Evolutionary conservation across 2,113 vertebrate species (phyloP).

Genomic region (Panurus biarmicus): DNA sequence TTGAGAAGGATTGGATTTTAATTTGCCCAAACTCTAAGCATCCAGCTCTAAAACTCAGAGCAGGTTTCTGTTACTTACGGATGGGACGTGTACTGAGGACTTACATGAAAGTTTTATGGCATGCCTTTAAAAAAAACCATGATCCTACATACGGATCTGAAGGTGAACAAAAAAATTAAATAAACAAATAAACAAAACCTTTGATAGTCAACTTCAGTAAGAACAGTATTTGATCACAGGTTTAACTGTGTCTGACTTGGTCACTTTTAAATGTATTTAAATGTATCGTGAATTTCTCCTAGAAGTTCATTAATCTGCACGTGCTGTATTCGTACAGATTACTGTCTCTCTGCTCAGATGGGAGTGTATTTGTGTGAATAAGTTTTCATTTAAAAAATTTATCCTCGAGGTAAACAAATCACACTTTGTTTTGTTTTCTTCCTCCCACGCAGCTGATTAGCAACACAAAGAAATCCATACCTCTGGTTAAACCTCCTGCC

Average conservation of each 20-base stretch:
- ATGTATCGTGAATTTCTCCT: neutral
- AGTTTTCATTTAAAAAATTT: neutral
- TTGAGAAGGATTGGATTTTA: neutral
- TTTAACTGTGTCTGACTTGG: neutral
- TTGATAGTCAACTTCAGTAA: neutral
- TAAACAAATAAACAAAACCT: neutral
- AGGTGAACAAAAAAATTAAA: neutral
- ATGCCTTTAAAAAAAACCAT: neutral
- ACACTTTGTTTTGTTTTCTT: neutral
- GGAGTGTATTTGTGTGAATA: neutral
- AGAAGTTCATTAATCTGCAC: neutral
- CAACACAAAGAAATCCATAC: conserved; percentile 61
- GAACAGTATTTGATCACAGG: neutral
- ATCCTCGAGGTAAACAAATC: neutral
- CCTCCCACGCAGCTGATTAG: conserved; percentile 50
- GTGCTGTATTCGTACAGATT: neutral
- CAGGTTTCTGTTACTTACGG: neutral
- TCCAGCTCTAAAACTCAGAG: neutral
- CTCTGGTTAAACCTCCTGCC: conserved; percentile 62
- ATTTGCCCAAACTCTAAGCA: neutral
- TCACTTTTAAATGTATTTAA: neutral
- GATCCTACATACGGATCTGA: neutral
- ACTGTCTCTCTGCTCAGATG: neutral
- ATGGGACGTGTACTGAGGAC: neutral
- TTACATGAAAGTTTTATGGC: neutral